Conservation (phyloP, 2,888 invertebrate species). For the Clostera curtula region DNA sequence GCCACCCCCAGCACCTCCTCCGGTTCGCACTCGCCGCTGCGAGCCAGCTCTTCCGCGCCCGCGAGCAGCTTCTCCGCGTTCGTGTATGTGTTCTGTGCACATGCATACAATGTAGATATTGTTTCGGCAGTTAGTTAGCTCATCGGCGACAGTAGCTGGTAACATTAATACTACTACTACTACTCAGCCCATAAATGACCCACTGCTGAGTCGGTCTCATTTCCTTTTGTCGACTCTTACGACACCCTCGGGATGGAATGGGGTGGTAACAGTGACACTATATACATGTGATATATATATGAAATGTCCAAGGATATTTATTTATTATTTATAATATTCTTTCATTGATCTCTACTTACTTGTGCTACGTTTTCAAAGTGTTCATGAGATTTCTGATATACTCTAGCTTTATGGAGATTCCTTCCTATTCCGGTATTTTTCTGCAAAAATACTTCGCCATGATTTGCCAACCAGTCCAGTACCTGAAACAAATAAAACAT, state of each 20-base stretch:
- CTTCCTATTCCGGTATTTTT: conserved; percentile 98
- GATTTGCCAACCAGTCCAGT: conserved; percentile 96
- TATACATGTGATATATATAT: too few species aligned
- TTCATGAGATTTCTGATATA: conserved; percentile 98
- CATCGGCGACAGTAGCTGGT: too few species aligned
- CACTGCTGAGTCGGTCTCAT: too few species aligned
- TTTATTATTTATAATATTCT: too few species aligned
- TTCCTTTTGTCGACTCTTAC: too few species aligned
- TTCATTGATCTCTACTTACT: conserved; percentile 73
- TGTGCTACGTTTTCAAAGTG: conserved; percentile 99
- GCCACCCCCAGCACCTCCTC: conserved; percentile 97
- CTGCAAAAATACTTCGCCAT: conserved; percentile 96
- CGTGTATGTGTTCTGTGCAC: conserved; percentile 92
- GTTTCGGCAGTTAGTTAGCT: too few species aligned
- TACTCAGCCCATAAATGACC: too few species aligned
- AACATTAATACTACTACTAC: too few species aligned
- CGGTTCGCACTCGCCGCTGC: conserved; percentile 96
- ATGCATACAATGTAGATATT: neutral
- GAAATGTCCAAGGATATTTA: too few species aligned
- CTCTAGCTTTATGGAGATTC: conserved; percentile 94
- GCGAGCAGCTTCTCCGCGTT: conserved; percentile 97
- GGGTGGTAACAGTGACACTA: too few species aligned
- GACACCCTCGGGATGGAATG: too few species aligned
- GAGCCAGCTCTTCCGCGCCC: conserved; percentile 96
- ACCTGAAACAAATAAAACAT: conserved; percentile 76